phyloP scores from a whole-genome alignment of 2,113 vertebrate genomes.

The Furnarius figulus region DNA sequence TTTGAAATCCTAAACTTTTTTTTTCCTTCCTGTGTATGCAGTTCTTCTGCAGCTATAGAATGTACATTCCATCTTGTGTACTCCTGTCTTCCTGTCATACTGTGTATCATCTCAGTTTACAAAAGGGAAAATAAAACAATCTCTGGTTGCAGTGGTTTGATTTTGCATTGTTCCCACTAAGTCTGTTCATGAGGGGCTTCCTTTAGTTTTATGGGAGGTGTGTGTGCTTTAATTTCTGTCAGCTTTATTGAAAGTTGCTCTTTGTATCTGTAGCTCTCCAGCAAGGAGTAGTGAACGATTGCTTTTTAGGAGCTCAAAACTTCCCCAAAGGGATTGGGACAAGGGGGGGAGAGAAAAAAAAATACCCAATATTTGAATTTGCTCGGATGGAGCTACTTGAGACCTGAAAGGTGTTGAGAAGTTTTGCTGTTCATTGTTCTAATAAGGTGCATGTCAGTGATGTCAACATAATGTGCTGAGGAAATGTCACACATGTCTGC shows the following conservation, averaged over 20 bases:
- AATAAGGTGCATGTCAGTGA: conserved; percentile 71
- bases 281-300: background rate
- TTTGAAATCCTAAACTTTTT: background rate
- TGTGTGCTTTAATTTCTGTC: background rate
- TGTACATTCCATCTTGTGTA: background rate
- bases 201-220: background rate
- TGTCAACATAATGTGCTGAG: conserved; percentile 67
- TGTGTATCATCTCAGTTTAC: background rate
- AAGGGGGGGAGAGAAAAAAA: no score
- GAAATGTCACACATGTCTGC: conserved; percentile 80
- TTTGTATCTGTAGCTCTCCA: background rate
- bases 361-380: background rate
- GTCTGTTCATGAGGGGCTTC: background rate
- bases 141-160: background rate
- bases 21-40: no score
- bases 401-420: conserved; percentile 70
- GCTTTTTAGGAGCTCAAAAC: background rate
- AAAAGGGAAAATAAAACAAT: background rate
- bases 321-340: background rate
- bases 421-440: conserved; percentile 70
- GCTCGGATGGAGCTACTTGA: background rate
- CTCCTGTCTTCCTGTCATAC: background rate
- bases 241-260: background rate
- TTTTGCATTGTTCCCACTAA: background rate
- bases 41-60: background rate